Evolutionary conservation across 2,797 vertebrate species (phyloP), one percentile per base, ranked within the genome.

Genomic region (Telmatherina bonti): DNA sequence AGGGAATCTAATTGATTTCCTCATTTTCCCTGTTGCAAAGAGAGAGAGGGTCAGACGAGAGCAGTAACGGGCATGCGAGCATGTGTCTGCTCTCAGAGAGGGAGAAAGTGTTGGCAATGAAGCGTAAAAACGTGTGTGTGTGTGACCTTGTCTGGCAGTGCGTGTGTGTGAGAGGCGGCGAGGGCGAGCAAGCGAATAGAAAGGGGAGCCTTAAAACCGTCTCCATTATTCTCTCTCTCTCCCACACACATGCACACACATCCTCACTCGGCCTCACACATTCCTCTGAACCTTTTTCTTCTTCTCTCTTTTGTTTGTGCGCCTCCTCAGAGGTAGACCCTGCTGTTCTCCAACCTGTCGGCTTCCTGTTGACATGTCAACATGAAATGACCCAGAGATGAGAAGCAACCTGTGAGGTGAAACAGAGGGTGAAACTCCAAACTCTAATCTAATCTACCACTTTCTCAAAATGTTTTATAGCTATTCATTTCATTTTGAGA

Each of bases 181-280:
- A 54, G 27, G 7, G 54, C 29, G 29, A 18, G 54, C 29, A 15
- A 31, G 54, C n/a, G n/a, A 26, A 45, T 45, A 45, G 41, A 45
- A 45, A 45, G 41, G 41, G 41, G 49, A 27, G 26, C 22, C 24
- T 13, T 26, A 9, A 53, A 26, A 53, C 22, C 4, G 24, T 22
- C n/a, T 22, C 20, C n/a, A 22, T 22, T 51, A 51, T 22, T 22
- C n/a, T 22, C n/a, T 45, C 58, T 45, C 58, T 53, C 70, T 26
- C 36, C 61, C 27, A 72, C 49, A 58, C 61, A 52, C 61, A 57
- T 49, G 2, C 41, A 20, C 49, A 58, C 62, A 43, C 61, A 58
- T 51, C 1, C 41, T 18, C 41, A 18, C 18, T 45, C 41, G 16
- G 16, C 7, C 41, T 45, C 16, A 20, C 18, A 20, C 16, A 45